Evolutionary conservation across 2,797 vertebrate genomes (phyloP), one percentile per base, ranked within the genome.

Genomic region (Acanthiza pusilla): DNA sequence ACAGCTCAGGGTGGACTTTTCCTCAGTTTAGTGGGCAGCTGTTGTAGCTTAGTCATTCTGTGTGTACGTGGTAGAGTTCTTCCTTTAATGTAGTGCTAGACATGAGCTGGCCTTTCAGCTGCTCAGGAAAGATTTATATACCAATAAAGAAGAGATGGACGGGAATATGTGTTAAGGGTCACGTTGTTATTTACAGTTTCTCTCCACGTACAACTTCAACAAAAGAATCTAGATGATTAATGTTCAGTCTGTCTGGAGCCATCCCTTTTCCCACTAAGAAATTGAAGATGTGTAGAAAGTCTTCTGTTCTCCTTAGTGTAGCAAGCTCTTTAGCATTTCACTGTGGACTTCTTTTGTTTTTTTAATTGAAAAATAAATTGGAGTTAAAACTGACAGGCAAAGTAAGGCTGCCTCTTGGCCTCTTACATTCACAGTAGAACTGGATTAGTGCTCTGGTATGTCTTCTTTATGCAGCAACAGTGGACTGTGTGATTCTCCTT

Each of bases 141-240:
- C 77, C 57, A 53, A 84, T 93, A 74, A 90, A 74, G 78, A 80
- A 66, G 63, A 94, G 81, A 89, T 83, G 72, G 81, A 88, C 0
- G 1, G 72, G 27, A 89, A 66, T 85, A 32, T 50, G 38, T 85
- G 66, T 80, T 88, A 91, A 92, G 87, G 89, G 89, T 95, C 82
- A 62, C 21, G 2, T 84, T 72, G 30, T 94, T 97, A 72, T 89
- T 95, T 96, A 93, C 75, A 43, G 11, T 95, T 93, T 87, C 78
- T 83, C 43, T 90, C 47, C 54, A 75, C 47, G 25, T 92, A 73
- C 30, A 81, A 34, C 81, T 96, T 88, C 88, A 96, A 93, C 82
- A 88, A 78, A 85, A 89, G 72, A 91, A 81, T 86, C 61, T 23
- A 53, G 40, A 58, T 93, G 81, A 94, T 85, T 85, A 80, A 91